Evolutionary conservation across 2,888 invertebrate genomes (phyloP), one percentile per base, ranked within the genome.

Genomic region (Pristionchus entomophagus): DNA sequence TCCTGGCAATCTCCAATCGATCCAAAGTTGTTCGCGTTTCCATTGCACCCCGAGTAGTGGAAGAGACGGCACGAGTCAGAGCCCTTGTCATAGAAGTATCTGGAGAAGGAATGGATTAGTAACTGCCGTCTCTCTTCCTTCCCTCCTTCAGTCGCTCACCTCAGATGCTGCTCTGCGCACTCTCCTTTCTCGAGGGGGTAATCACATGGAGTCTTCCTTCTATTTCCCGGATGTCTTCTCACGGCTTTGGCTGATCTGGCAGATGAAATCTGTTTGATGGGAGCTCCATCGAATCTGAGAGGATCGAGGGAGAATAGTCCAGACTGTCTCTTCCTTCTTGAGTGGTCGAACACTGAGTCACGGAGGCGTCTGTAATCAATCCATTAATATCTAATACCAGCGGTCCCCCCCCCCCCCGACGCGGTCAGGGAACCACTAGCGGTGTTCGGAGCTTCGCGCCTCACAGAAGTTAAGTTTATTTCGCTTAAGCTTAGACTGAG

Each of bases 1-100:
- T 90, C 80, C 85, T 92, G 91, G 86, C 93, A 93, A 53, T 91
- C 91, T 29, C 87, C 86, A 22, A 89, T 73, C 3, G 91, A 92
- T 83, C 89, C 91, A 86, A 93, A 93, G 89, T 93, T 93, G 89
- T 93, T 93, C 49, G 90, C 89, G 85, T 93, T 93, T 86, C 93
- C 93, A 49, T 91, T 89, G 84, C 92, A 93, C 62, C 89, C 62
- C 45, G 91, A 90, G 87, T 92, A 93, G 88, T 93, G 92, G 90
- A 93, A 93, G 32, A 91, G 89, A 65, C 93, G 88, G 86, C 93
- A 93, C 2, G 90, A 88, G 86, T 93, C 93, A 45, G 88, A 86
- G 26, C 88, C 81, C 84, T 91, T 89, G 82, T 93, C 92, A 86
- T 92, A 92, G 88, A 91, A 93, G 86, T 91, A 93, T 69, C 91